Evolutionary conservation across 2,113 vertebrate species (phyloP), one percentile per base, ranked within the genome.

Genomic region (Stegastes partitus): DNA sequence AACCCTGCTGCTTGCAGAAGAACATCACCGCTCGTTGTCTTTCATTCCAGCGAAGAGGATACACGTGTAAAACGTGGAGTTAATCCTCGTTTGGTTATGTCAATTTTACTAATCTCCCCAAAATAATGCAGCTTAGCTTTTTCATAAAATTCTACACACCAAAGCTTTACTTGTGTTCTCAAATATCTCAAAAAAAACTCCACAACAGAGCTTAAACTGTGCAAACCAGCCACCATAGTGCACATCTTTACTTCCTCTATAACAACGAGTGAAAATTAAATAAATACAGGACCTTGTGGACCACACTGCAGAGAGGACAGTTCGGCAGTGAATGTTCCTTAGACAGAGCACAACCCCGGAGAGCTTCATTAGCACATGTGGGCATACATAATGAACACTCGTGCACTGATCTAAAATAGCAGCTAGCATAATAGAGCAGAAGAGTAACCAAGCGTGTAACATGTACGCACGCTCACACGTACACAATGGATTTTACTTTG

Each of bases 321-420:
- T 72, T 73, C 19, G 62, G 42, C n/a, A 5, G 31, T 25, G 68
- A 74, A 47, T 3, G 51, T 47, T 83, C 79, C 79, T 81, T 19
- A 70, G 71, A 82, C 76, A n/a, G 73, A 77, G 77, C 67, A n/a
- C 9, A 75, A 73, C 61, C 72, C 31, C 25, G 44, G 68, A 74
- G 83, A 88, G 56, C 70, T 66, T 83, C 87, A 75, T 90, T 83
- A 82, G 72, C 83, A 87, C 72, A 75, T 63, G 76, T 55, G 81
- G 55, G 71, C 70, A 83, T 74, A 74, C 76, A 85, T 78, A 78
- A 77, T 74, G 63, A 74, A 80, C 56, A 42, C 64, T 62, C 3
- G 7, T 59, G 83, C 79, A 53, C 79, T 69, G 77, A 82, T 68
- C 68, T 83, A 57, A 89, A 85, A 89, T 75, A 85, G 84, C 82